Base-by-base conservation (phyloP, 2,113 vertebrate genomes). In the Kobus ellipsiprymnus region DNA sequence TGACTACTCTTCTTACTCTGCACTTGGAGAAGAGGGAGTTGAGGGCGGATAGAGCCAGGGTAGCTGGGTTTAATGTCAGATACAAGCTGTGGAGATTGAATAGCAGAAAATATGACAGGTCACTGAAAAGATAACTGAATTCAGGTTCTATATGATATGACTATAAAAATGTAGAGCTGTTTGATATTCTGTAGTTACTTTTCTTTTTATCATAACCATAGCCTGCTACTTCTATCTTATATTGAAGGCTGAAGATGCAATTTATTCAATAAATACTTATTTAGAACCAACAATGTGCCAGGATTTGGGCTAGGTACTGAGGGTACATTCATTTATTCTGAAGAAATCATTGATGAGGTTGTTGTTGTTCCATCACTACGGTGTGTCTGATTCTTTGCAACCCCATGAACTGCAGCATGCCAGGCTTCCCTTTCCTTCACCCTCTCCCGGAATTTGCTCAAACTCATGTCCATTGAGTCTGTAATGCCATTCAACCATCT, bases 261-360 rank as follows among this genome's bases (percentile, higher is more conserved):
- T 83, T 97, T 94, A 95, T 64, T 94, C 57, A 90, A 74, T 11
- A 81, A 90, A 84, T 27, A n/a, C 19, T 91, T 46, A 52, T 55
- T 71, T 67, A 52, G 33, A 88, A 67, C 5, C n/a, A 90, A 44
- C 52, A 27, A 21, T 30, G 30, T 87, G 30, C 7, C 16, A 57
- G 25, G 44, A 93, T 44, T 81, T 90, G 21, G 87, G 10, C 44
- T 74, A 50, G 33, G 14, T 54, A 36, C 29, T 36, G 11, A 10
- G 30, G 50, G 46, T 80, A 25, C 36, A 5, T 14, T 87, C 59
- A 50, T 88, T 95, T 85, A 87, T 81, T 85, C 46, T 93, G 74
- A 57, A 60, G 11, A 52, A 88, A 33, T 25, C 19, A 33, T 29
- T 64, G 74, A 48, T 44, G 71, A 77, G 40, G 23, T 77, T 2